phyloP scores from a whole-genome alignment of 2,888 invertebrate species.

The Lasioglossum oenotherae region DNA sequence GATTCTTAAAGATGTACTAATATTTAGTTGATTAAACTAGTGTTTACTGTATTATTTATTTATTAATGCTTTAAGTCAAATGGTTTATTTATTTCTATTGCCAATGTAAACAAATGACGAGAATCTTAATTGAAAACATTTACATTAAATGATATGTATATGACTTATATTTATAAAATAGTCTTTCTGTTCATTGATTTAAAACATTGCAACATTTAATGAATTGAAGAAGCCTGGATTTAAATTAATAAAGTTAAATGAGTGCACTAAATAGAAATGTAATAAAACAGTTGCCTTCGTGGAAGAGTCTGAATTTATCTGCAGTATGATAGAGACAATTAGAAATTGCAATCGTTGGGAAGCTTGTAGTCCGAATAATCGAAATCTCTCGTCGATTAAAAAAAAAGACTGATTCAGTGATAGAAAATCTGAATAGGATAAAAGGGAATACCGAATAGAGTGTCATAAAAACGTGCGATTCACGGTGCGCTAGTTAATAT shows the following conservation, averaged over 20 bases:
- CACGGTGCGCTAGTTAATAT: conserved; percentile 9
- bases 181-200: no score
- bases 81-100: no score
- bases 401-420: neutral
- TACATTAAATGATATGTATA: no score
- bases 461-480: conserved; percentile 8
- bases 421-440: neutral
- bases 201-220: no score
- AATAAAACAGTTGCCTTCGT: neutral
- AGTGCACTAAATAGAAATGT: neutral
- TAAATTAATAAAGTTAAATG: no score
- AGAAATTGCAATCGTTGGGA: neutral
- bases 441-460: neutral
- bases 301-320: neutral
- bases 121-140: no score
- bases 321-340: neutral
- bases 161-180: no score
- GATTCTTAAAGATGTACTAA: neutral
- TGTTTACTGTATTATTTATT: neutral
- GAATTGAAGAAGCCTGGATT: no score
- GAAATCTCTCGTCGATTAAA: neutral
- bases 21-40: neutral
- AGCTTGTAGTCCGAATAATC: neutral
- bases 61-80: no score
- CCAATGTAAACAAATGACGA: no score